Evolutionary conservation across 2,113 vertebrate species (phyloP).

Genomic region (Gorsachius goisagi): DNA sequence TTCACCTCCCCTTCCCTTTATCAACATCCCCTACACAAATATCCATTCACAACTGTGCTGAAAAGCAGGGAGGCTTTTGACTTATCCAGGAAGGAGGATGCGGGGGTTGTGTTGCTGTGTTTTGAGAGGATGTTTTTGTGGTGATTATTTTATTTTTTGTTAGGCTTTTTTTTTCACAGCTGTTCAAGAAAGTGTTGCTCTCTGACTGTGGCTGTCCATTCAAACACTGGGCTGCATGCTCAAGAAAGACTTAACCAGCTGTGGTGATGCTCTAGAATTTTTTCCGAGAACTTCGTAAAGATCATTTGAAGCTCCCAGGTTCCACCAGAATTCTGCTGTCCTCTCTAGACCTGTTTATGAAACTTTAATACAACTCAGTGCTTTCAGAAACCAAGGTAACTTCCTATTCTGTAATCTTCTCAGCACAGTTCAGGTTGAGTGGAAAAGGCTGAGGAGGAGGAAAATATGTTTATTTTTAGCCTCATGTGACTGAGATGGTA

Average conservation of each 20-base stretch:
- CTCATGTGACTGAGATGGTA: background rate
- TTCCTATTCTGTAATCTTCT: background rate
- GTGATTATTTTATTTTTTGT: background rate
- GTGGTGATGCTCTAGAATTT: background rate
- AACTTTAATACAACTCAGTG: background rate
- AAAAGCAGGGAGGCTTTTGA: background rate
- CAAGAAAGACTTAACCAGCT: background rate
- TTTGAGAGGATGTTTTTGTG: background rate
- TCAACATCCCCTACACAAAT: background rate
- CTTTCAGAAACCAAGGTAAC: background rate
- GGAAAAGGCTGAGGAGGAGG: background rate
- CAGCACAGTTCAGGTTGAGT: background rate
- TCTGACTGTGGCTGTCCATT: background rate
- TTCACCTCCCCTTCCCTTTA: background rate
- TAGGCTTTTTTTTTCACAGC: background rate
- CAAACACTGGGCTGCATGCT: background rate
- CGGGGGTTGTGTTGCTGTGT: background rate
- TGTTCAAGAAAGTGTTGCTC: background rate
- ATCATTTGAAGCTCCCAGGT: background rate
- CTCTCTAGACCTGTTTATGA: background rate
- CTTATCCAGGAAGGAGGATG: background rate
- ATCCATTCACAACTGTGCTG: background rate
- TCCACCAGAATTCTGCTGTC: background rate
- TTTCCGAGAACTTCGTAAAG: background rate
- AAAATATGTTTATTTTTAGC: conserved; percentile 34